A percentile compares a stretch with the other conserved stretches of the same genome.
phyloP scores from a whole-genome alignment of 1,140 invertebrate genomes.

The Penaeus vannamei region DNA sequence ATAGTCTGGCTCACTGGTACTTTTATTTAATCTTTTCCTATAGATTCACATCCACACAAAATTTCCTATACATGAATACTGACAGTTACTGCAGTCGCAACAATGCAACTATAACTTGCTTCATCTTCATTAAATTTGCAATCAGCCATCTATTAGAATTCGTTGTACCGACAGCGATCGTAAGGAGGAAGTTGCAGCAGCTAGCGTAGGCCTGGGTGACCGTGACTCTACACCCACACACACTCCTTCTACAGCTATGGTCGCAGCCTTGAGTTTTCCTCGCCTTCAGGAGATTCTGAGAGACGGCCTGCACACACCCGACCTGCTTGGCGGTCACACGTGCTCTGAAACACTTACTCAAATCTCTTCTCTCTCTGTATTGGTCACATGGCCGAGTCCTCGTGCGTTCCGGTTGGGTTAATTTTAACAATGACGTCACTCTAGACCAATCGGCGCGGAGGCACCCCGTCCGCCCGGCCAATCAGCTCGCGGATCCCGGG shows the following conservation, averaged over 20 bases:
- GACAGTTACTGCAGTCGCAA: no score
- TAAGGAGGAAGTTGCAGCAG: slow-evolving; percentile 4
- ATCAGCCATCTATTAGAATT: no score
- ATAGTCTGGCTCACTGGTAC: no score
- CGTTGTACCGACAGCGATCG: no score
- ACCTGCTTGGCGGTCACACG: slow-evolving; percentile 44
- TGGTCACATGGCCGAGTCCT: slow-evolving; percentile 35
- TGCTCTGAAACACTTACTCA: slow-evolving; percentile 48
- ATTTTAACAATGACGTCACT: slow-evolving; percentile 57
- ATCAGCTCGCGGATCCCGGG: slow-evolving; percentile 6
- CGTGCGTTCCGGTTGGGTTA: slow-evolving; percentile 53
- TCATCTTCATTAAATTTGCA: no score
- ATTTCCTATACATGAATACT: no score
- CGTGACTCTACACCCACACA: slow-evolving; percentile 35
- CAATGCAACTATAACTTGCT: no score
- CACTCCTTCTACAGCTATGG: slow-evolving; percentile 2
- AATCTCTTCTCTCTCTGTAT: slow-evolving; percentile 37
- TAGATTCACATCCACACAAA: no score
- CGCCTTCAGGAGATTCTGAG: background rate
- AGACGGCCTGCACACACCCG: slow-evolving; percentile 36
- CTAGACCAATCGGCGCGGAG: slow-evolving; percentile 26
- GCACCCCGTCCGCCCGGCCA: slow-evolving; percentile 38
- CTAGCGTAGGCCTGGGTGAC: background rate
- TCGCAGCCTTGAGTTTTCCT: slow-evolving; percentile 18
- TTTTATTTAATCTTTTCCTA: no score